These are phyloP conservation scores for Ooceraea biroi DNA, from an alignment of 1,140 invertebrate genomes.

Conservation along the genomic window DNA sequence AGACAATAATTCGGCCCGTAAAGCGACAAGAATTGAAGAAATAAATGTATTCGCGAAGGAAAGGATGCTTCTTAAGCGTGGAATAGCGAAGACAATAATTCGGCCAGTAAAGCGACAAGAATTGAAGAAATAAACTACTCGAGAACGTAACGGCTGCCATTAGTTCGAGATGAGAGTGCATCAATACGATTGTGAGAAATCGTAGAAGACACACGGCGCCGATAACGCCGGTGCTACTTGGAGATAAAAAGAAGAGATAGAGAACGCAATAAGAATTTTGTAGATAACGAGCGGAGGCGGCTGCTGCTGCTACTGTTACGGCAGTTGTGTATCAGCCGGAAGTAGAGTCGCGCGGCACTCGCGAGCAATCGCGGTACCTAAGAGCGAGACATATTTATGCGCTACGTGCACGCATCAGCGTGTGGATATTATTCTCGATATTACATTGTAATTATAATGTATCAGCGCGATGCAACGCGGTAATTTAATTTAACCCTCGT, in stretches of 20 bases:
- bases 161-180: slow-evolving; percentile 1
- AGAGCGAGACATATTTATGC: background rate
- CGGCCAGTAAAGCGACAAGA: background rate
- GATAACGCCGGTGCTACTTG: background rate
- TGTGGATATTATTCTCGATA: background rate
- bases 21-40: background rate
- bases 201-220: slow-evolving; percentile 7
- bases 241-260: slow-evolving; percentile 23
- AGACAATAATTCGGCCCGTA: background rate
- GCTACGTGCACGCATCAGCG: background rate
- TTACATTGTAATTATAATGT: slow-evolving; percentile 1
- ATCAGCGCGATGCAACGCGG: background rate
- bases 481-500: slow-evolving; percentile 35
- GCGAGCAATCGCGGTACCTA: slow-evolving; percentile 17
- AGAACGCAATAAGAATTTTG: slow-evolving; percentile 4
- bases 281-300: slow-evolving; percentile 44
- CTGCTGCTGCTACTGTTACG: too few relatives aligned
- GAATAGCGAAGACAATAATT: background rate
- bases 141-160: background rate
- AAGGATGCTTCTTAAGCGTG: background rate
- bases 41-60: background rate
- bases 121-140: background rate
- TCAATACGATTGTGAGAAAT: slow-evolving; percentile 15
- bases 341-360: slow-evolving; percentile 35
- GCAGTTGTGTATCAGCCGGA: slow-evolving; percentile 62